A percentile compares a stretch with the other conserved stretches of the same genome.
phyloP scores from a whole-genome alignment of 1,140 invertebrate genomes.

The Conus ventricosus region DNA sequence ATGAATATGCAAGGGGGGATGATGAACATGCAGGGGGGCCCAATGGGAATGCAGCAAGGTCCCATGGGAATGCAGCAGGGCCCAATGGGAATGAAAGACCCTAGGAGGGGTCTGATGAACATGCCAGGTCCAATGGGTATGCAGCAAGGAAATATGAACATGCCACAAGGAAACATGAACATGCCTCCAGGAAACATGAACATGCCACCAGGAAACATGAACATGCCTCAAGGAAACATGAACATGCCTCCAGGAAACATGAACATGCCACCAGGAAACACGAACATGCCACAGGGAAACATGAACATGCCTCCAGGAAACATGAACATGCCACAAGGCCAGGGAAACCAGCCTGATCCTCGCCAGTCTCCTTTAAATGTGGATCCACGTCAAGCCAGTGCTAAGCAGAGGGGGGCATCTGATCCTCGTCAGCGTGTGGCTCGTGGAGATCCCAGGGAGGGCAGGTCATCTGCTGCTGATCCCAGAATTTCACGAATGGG shows the following conservation, averaged over 20 bases:
- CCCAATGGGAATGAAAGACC: constrained; percentile 24
- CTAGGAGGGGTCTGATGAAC: not conserved
- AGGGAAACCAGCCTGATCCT: constrained; percentile 23
- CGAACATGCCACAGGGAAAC: constrained; percentile 19
- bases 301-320: constrained; percentile 34
- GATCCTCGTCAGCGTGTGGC: constrained; percentile 21
- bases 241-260: constrained; percentile 22
- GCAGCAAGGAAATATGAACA: constrained; percentile 35
- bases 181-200: constrained; percentile 24
- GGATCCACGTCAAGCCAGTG: not conserved
- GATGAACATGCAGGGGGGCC: constrained; percentile 33
- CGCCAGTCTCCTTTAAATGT: not conserved
- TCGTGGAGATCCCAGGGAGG: constrained; percentile 22
- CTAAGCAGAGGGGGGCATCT: constrained; percentile 1
- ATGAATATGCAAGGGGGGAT: constrained; percentile 14
- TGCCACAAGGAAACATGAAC: constrained; percentile 28
- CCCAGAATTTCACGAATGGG: constrained; percentile 42
- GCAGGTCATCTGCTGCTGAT: constrained; percentile 29
- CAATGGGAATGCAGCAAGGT: constrained; percentile 34
- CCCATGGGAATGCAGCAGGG: constrained; percentile 31
- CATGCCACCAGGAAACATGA: constrained; percentile 33
- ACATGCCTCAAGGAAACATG: constrained; percentile 30
- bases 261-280: constrained; percentile 29
- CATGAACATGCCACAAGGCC: not conserved
- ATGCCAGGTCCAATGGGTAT: constrained; percentile 34